Evolutionary conservation across 2,113 vertebrate species (phyloP), one percentile per base, ranked within the genome.

Genomic region (Fulmarus glacialis): DNA sequence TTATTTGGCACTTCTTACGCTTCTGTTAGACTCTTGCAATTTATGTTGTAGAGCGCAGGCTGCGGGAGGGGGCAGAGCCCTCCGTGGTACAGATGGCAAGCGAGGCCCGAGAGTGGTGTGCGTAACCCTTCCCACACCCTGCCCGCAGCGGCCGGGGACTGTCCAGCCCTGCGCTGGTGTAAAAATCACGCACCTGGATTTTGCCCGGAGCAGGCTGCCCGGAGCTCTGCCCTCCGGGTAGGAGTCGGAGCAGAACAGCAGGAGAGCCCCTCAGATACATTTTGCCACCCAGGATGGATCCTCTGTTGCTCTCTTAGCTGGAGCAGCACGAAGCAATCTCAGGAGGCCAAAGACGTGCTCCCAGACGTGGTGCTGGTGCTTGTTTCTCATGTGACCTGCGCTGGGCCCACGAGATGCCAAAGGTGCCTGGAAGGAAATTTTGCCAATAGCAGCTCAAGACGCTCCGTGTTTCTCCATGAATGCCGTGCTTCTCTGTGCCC

Each of bases 21-120:
- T 97, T 97, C 93, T 36, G 8, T 94, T 81, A 95, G 70, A 64
- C 32, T 92, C 60, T 56, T 96, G 73, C 82, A 87, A 81, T 96
- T 91, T 74, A 20, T 79, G 29, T 43, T 45, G 52, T 14, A 52
- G 60, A 59, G 21, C 9, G 0, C 13, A 52, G 94, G 47, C 63
- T 75, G 56, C 2, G 15, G 36, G 32, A 55, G 34, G 32, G 58
- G 34, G 64, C 68, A 95, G 63, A 93, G 27, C 43, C n/a, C 40
- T 21, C 70, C 0, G 0, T 1, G 11, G 27, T 71, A 58, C 34
- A 32, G 78, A 27, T n/a, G 19, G 36, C 56, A 79, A 60, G 70
- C 0, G 0, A 55, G 45, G 36, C 0, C 0, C 1, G 9, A 64
- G 27, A 36, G 15, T 3, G 34, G 12, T 42, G 22, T 11, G 4